phyloP scores from a whole-genome alignment of 2,113 vertebrate genomes.

The Marmota flaviventris region DNA sequence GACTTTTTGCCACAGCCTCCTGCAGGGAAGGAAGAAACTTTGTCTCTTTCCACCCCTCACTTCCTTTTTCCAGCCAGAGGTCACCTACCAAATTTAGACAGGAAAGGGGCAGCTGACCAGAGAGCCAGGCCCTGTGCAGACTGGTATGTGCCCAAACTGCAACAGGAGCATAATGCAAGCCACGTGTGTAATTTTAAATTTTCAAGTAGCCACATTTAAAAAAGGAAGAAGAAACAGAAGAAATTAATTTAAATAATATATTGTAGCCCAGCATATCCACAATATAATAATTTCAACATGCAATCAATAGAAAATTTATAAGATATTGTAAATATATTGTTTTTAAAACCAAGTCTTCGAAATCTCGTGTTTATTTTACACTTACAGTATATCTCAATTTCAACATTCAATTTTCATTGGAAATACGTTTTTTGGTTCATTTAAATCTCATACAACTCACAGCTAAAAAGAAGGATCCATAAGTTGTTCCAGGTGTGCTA shows the following conservation, averaged over 20 bases:
- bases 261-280: not conserved
- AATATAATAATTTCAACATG: not conserved
- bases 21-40: not conserved
- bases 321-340: not conserved
- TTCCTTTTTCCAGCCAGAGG: not conserved
- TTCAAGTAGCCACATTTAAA: not conserved
- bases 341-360: slow-evolving; percentile 17
- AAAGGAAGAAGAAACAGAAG: not conserved
- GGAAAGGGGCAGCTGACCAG: not conserved
- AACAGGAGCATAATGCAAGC: not conserved
- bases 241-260: slow-evolving; percentile 30
- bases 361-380: slow-evolving; percentile 49
- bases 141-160: too few relatives aligned
- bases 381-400: not conserved
- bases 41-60: slow-evolving; percentile 1
- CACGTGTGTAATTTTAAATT: not conserved
- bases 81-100: not conserved
- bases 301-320: slow-evolving; percentile 14
- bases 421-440: not conserved
- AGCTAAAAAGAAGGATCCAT: slow-evolving; percentile 23
- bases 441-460: slow-evolving; percentile 10
- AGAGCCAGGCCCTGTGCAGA: not conserved
- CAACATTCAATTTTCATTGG: slow-evolving; percentile 10
- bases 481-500: slow-evolving; percentile 22
- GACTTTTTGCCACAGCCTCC: not conserved